These are phyloP conservation scores for Netelia fuscicornis DNA, from an alignment of 2,888 invertebrate genomes.

Conservation along the genomic window DNA sequence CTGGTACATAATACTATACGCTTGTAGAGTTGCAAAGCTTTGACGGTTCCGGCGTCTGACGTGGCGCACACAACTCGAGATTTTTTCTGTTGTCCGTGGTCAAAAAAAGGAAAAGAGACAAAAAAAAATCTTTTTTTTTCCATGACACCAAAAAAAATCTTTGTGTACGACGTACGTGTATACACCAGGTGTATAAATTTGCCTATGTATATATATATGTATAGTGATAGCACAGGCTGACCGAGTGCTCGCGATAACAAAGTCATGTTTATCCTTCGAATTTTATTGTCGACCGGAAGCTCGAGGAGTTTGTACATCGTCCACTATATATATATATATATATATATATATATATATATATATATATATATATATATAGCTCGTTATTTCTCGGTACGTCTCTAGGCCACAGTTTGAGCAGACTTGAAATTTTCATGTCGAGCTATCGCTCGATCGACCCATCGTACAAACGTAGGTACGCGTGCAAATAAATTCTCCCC, in stretches of 20 bases:
- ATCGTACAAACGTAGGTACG: neutral
- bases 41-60: slow-evolving; percentile 39
- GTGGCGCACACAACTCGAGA: neutral
- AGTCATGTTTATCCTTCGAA: slow-evolving; percentile 23
- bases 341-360: neutral
- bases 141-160: slow-evolving; percentile 5
- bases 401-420: neutral
- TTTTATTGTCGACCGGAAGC: slow-evolving; percentile 21
- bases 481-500: neutral
- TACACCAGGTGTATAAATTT: neutral
- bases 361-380: neutral
- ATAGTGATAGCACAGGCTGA: neutral
- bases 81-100: neutral
- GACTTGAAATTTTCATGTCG: slow-evolving; percentile 5
- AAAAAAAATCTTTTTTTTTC: neutral
- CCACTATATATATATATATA: neutral
- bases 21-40: slow-evolving; percentile 37
- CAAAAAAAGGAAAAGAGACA: neutral
- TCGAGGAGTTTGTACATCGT: neutral
- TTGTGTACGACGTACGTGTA: neutral
- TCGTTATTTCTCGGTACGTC: neutral
- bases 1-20: slow-evolving; percentile 49
- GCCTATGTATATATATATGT: neutral
- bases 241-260: slow-evolving; percentile 21
- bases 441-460: neutral